These are phyloP conservation scores for Chrysoperla carnea DNA, from an alignment of 1,140 invertebrate species.

Conservation along the genomic window DNA sequence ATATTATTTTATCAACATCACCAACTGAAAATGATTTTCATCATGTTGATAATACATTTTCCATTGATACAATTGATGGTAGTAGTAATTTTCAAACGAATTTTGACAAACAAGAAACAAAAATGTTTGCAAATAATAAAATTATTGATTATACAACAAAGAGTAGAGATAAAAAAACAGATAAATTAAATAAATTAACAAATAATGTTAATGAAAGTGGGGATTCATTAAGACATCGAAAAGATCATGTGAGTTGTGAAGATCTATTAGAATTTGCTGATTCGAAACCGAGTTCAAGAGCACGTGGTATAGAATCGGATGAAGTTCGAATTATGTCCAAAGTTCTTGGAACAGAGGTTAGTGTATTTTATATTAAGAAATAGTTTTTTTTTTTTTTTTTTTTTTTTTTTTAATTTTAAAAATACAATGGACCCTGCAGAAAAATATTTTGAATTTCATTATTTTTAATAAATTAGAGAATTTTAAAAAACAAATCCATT, in stretches of 20 bases:
- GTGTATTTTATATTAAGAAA: slow-evolving; percentile 9
- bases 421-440: neutral
- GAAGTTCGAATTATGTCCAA: slow-evolving; percentile 85
- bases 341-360: slow-evolving; percentile 66
- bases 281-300: slow-evolving; percentile 62
- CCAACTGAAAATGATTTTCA: neutral
- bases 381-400: slow-evolving; percentile 4
- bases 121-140: neutral
- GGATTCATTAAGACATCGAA: slow-evolving; percentile 15
- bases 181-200: slow-evolving; percentile 2
- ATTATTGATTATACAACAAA: neutral
- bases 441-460: neutral
- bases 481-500: no score
- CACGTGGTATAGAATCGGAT: slow-evolving; percentile 68
- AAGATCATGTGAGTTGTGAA: slow-evolving; percentile 79
- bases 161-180: slow-evolving; percentile 7
- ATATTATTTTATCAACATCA: neutral
- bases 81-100: neutral
- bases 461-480: no score
- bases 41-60: neutral
- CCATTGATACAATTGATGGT: neutral
- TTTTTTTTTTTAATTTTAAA: no score
- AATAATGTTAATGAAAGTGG: slow-evolving; percentile 7
- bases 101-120: neutral
- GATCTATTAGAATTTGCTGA: slow-evolving; percentile 82